Evolutionary conservation across 2,888 invertebrate species (phyloP).

Genomic region (Daptonema setosum): DNA sequence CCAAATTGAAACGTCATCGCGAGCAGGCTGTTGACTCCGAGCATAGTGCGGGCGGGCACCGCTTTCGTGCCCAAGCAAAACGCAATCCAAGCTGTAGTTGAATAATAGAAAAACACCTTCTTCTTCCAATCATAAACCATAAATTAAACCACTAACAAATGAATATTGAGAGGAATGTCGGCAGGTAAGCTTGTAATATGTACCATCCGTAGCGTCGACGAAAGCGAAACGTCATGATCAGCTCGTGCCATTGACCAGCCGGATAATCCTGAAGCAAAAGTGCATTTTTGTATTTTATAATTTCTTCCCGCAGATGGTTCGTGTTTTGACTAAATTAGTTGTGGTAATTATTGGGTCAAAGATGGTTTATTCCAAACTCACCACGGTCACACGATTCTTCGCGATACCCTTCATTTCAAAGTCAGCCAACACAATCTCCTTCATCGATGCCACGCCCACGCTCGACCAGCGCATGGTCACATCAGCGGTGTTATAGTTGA

Average conservation of each 20-base stretch:
- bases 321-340: no score
- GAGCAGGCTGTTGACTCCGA: conserved; percentile 8
- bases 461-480: conserved; percentile 23
- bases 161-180: conserved; percentile 25
- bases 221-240: conserved; percentile 23
- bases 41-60: conserved; percentile 8
- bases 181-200: conserved; percentile 25
- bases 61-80: conserved; percentile 8
- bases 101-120: not conserved
- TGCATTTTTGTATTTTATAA: no score
- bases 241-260: conserved; percentile 25
- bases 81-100: conserved; percentile 7
- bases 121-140: no score
- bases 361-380: no score
- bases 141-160: conserved; percentile 10
- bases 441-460: conserved; percentile 21
- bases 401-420: conserved; percentile 10
- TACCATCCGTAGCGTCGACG: conserved; percentile 25
- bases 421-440: conserved; percentile 26
- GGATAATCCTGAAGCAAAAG: conserved; percentile 18
- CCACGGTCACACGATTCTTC: not conserved
- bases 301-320: no score
- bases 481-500: conserved; percentile 28
- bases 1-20: conserved; percentile 9
- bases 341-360: no score